phyloP scores from a whole-genome alignment of 2,888 invertebrate species.

The Linhomoeus sp. region DNA sequence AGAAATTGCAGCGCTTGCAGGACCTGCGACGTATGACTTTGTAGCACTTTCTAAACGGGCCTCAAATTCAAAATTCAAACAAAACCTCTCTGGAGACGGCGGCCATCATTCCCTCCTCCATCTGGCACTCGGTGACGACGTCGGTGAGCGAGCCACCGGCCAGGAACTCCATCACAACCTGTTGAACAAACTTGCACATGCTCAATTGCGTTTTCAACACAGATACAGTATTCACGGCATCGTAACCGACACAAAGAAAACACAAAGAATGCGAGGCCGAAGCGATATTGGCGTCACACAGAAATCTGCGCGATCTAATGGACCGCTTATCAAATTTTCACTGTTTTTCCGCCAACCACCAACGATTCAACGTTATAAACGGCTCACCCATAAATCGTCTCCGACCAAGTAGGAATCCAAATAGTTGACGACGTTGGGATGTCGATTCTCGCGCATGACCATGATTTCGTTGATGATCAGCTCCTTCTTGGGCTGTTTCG shows the following conservation, averaged over 20 bases:
- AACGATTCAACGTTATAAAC: no score
- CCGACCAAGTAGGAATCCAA: constrained; percentile 92
- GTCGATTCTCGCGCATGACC: constrained; percentile 99
- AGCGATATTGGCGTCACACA: no score
- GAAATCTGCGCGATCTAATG: no score
- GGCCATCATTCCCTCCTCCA: constrained; percentile 99
- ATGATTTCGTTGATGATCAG: constrained; percentile 97
- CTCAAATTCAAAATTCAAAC: no score
- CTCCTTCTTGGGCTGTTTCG: constrained; percentile 96
- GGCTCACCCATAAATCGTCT: constrained; percentile 46
- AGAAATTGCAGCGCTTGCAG: constrained; percentile 93
- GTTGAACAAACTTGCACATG: no score
- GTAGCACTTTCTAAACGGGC: no score
- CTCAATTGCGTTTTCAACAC: no score
- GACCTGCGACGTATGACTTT: constrained; percentile 29
- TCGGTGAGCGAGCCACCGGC: constrained; percentile 98
- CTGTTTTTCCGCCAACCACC: no score
- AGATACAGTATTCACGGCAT: no score
- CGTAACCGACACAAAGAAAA: no score
- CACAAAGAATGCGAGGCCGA: no score
- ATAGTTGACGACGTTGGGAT: constrained; percentile 94
- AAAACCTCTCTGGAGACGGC: constrained; percentile 84
- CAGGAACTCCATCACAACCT: constrained; percentile 99
- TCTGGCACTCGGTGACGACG: constrained; percentile 96
- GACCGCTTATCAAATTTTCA: no score